These are phyloP conservation scores for Romanogobio albipinnatus DNA, from an alignment of 2,113 vertebrate genomes.

Conservation along the genomic window DNA sequence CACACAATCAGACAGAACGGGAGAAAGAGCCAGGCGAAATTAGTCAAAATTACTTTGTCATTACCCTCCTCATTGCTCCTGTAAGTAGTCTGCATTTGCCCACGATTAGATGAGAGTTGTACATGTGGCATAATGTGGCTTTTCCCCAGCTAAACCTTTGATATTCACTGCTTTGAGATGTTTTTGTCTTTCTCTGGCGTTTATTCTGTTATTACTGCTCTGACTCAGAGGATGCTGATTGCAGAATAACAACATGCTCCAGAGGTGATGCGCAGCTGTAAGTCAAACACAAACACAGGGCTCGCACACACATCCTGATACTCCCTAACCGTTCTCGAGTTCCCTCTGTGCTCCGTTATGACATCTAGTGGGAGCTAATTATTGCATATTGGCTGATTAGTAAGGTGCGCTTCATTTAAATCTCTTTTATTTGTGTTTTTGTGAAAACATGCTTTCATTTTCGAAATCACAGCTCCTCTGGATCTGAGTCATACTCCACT, in stretches of 20 bases:
- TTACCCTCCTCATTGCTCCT: constrained; percentile 83
- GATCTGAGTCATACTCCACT: constrained; percentile 29
- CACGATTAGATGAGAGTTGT: constrained; percentile 76
- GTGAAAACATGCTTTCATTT: constrained; percentile 49
- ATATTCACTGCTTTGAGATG: constrained; percentile 34
- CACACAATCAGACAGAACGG: constrained; percentile 74
- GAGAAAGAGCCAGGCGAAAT: constrained; percentile 74
- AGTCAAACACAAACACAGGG: constrained; percentile 42
- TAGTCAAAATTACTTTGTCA: constrained; percentile 83
- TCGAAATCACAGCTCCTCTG: constrained; percentile 32
- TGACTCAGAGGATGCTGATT: constrained; percentile 54
- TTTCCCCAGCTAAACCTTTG: constrained; percentile 41
- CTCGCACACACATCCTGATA: constrained; percentile 41
- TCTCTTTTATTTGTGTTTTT: constrained; percentile 53
- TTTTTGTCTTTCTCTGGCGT: constrained; percentile 38
- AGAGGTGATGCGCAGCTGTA: constrained; percentile 59
- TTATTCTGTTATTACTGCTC: constrained; percentile 44
- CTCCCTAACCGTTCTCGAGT: constrained; percentile 11
- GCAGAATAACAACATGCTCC: constrained; percentile 59
- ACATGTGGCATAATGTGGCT: constrained; percentile 46
- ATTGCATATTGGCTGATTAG: constrained; percentile 65
- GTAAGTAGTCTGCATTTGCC: constrained; percentile 81
- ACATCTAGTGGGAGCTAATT: constrained; percentile 70
- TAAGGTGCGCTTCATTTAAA: constrained; percentile 59
- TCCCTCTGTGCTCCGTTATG: constrained; percentile 40